Evolutionary conservation across 35 echinoderm and acorn worm genomes (phyloP), one percentile per base, ranked within the genome.

Genomic region (Patiria miniata): DNA sequence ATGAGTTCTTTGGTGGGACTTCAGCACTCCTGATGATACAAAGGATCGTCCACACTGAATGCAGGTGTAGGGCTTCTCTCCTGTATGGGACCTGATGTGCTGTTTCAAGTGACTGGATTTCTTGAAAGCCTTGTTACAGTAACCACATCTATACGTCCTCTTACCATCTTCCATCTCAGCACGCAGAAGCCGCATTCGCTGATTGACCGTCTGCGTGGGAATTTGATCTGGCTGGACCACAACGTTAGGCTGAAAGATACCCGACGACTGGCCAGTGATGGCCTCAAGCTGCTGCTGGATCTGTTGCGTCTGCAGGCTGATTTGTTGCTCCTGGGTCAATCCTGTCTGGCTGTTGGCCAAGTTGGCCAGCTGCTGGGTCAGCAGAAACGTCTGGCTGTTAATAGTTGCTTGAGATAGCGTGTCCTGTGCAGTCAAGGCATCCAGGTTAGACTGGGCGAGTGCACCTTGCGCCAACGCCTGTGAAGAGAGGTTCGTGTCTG

Each of bases 61-160:
- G 52, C 96, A 99, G 2, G 81, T 91, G 30, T 89, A 99, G 15
- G 96, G 96, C 73, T 99, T 99, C 29, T 92, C 89, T 8, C 96
- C 96, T 5, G 96, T 99, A 69, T 99, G 96, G 38, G 96, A 94
- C 19, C 96, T 86, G 39, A 95, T 92, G 54, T 99, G 96, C 79
- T 99, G 96, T 39, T 99, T 99, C 36, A 99, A 58, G 59, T 99
- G 96, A 42, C 96, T 99, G 2, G 96, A 99, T 69, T 99, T 99
- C 85, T 99, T 99, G 78, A 99, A 99, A 54, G 84, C 83, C 44
- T 99, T 99, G 19, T 78, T 61, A 60, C 96, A 99, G 50, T 81
- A 85, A 12, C 54, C 38, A 81, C 96, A 99, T 32, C 79, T 76
- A 40, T 94, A 99, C 30, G 87, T 87, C 21, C 93, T 40, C 34